Conservation (phyloP, 2,797 vertebrate species). For the Chaetodon trifasciatus region DNA sequence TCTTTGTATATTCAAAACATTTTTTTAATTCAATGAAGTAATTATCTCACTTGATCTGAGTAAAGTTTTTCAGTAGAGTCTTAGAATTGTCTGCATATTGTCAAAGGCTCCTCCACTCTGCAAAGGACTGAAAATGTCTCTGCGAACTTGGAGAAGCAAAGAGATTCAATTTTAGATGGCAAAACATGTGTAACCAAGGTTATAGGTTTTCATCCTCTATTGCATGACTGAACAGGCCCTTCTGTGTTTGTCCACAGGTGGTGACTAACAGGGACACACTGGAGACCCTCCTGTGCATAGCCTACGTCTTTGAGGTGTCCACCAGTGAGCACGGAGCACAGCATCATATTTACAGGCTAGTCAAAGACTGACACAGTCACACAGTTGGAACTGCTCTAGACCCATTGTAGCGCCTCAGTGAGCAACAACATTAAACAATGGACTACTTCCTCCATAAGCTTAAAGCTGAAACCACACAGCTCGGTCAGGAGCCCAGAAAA, state of each 20-base stretch:
- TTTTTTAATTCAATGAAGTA: too few relatives aligned
- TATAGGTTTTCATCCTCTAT: background rate
- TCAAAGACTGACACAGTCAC: conserved; percentile 89
- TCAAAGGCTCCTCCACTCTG: background rate
- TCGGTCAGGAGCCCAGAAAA: conserved; percentile 60
- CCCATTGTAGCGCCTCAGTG: conserved; percentile 66
- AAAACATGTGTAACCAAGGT: background rate
- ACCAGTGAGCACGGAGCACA: conserved; percentile 93
- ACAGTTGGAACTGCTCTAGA: conserved; percentile 58
- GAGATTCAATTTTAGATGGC: background rate
- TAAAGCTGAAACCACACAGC: conserved; percentile 58
- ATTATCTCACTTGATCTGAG: too few relatives aligned
- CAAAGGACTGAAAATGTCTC: background rate
- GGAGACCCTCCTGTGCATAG: conserved; percentile 92
- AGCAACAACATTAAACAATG: conserved; percentile 63
- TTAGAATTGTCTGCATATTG: background rate
- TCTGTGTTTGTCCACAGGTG: conserved; percentile 82
- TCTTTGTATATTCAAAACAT: background rate
- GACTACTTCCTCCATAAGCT: conserved; percentile 68
- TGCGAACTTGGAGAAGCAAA: background rate
- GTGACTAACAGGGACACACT: conserved; percentile 94
- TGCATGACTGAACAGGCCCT: conserved; percentile 6
- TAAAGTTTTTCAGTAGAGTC: too few relatives aligned
- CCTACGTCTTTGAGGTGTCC: conserved; percentile 94
- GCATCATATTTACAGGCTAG: conserved; percentile 93